A percentile compares a stretch with the other conserved stretches of the same genome.
These are phyloP conservation scores for Coboldia fuscipes DNA, from an alignment of 1,140 invertebrate genomes.

Conservation along the genomic window DNA sequence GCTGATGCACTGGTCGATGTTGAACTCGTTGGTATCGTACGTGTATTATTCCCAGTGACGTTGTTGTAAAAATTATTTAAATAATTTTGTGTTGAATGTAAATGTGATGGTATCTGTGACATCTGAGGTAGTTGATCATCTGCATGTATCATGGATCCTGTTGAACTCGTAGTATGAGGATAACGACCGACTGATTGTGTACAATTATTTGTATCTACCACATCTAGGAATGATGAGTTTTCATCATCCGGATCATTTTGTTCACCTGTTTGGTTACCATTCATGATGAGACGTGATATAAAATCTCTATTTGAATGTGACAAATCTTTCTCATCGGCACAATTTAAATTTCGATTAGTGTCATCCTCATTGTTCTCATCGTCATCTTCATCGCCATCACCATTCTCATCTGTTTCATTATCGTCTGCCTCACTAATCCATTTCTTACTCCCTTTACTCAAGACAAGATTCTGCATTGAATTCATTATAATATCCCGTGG, in stretches of 20 bases:
- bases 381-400: conserved; percentile 9
- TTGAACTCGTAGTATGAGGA: background rate
- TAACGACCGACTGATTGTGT: too few relatives aligned
- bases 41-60: conserved; percentile 8
- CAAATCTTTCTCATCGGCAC: conserved; percentile 8
- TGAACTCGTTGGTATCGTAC: conserved; percentile 11
- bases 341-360: conserved; percentile 4
- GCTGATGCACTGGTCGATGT: too few relatives aligned
- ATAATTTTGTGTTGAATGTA: conserved; percentile 16
- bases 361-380: conserved; percentile 3
- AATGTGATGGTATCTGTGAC: background rate
- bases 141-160: background rate
- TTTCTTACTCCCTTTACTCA: conserved; percentile 20
- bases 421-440: conserved; percentile 19
- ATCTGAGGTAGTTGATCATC: background rate
- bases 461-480: conserved; percentile 13
- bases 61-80: conserved; percentile 22
- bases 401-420: too few relatives aligned
- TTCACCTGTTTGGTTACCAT: conserved; percentile 7
- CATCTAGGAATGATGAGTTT: conserved; percentile 19
- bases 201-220: conserved; percentile 20
- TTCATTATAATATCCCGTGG: background rate
- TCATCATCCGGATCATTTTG: conserved; percentile 16
- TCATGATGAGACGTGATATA: conserved; percentile 13
- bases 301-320: conserved; percentile 18